Evolutionary conservation across 1,140 invertebrate genomes (phyloP).

Genomic region (Muscidifurax raptorellus): DNA sequence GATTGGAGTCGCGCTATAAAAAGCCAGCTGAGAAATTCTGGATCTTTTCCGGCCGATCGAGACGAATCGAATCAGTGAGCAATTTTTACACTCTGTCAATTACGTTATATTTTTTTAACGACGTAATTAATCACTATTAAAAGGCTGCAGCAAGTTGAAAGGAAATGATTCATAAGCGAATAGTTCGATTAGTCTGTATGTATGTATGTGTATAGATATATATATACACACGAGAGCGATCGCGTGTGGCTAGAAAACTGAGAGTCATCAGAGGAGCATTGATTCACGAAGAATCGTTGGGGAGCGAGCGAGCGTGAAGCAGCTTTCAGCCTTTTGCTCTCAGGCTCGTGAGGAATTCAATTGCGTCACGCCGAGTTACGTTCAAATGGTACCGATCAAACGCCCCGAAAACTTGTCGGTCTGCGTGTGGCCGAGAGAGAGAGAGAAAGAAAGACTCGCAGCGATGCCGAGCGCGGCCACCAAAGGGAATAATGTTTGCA

Average conservation of each 20-base stretch:
- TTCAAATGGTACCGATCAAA: constrained; percentile 65
- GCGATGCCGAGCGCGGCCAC: neutral
- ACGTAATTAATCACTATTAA: constrained; percentile 50
- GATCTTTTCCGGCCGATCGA: neutral
- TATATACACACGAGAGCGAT: too few relatives aligned
- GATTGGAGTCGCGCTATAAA: too few relatives aligned
- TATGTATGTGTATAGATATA: too few relatives aligned
- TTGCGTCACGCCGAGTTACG: constrained; percentile 65
- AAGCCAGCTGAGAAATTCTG: neutral
- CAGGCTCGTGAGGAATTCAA: constrained; percentile 61
- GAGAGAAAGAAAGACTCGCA: neutral
- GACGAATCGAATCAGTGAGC: constrained; percentile 11
- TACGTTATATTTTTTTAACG: constrained; percentile 28
- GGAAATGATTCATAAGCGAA: constrained; percentile 16
- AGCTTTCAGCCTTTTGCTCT: neutral
- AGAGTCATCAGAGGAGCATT: constrained; percentile 36
- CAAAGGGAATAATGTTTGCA: constrained; percentile 6
- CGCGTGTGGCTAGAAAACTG: constrained; percentile 28
- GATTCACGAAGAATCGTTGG: constrained; percentile 4
- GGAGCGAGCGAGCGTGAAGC: neutral
- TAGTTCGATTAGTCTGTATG: neutral
- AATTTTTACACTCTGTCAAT: constrained; percentile 35
- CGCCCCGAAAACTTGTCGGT: constrained; percentile 61
- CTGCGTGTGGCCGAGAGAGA: constrained; percentile 55
- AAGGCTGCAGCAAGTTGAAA: constrained; percentile 7